Evolutionary conservation across 2,888 invertebrate genomes (phyloP), one percentile per base, ranked within the genome.

Genomic region (Epistrophe eligans): DNA sequence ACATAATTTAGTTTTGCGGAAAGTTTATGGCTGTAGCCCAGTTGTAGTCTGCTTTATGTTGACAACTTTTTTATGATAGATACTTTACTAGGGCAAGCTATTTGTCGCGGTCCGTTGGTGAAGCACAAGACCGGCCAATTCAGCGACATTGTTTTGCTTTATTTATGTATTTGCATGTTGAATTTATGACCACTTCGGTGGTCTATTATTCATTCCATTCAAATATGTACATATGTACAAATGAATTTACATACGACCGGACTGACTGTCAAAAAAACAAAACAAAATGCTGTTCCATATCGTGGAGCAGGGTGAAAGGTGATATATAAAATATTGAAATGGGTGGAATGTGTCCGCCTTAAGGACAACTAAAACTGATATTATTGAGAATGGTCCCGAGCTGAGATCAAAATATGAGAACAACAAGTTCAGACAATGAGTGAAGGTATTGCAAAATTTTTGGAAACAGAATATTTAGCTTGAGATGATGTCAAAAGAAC

Each of bases 41-140:
- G 50, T 71, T 85, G 43, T 64, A 74, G 74, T 71, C 77, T 77
- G 77, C 48, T 85, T 81, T 79, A 79, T 79, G 83, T 76, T 87
- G 87, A 87, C 87, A 87, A 83, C 74, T 79, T 66, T 84, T 87
- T 81, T 87, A 82, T 87, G 85, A 87, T 71, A 79, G 77, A 84
- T 74, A 76, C 64, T 72, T 70, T 70, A 40, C 38, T 70, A 28
- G 24, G 40, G 70, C 40, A 28, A 40, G 55, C 55, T 76, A 83
- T 87, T 87, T 87, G 87, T 87, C 83, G 74, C 79, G 83, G 83
- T 79, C 79, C 58, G 67, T 50, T 77, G 77, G 81, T 74, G 74
- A 64, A 76, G 71, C 66, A 72, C 64, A 77, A 74, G 70, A 70
- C 67, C 52, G 50, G 45, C 57, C 73, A 62, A 52, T 35, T 71